Percentiles rank a stretch among this genome's conserved stretches.
These are phyloP conservation scores for Atlantisia rogersi DNA, from an alignment of 2,113 vertebrate species.

Conservation along the genomic window DNA sequence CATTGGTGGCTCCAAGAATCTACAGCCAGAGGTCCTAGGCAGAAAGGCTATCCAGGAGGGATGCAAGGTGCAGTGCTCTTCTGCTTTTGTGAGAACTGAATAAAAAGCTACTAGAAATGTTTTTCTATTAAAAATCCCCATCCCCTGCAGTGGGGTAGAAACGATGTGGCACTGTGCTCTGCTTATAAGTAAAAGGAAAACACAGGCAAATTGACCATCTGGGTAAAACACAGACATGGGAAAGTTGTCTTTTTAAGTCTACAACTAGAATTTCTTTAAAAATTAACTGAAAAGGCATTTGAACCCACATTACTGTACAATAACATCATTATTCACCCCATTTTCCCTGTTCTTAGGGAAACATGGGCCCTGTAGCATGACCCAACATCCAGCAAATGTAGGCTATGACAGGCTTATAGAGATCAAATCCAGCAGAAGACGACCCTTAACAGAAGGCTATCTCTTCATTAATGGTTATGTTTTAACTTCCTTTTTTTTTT, in stretches of 20 bases:
- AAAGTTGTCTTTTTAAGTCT: neutral
- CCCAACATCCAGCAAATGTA: neutral
- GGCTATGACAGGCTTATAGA: neutral
- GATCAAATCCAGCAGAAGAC: neutral
- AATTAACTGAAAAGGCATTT: neutral
- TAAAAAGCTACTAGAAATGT: neutral
- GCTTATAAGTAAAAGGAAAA: neutral
- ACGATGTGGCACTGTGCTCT: neutral
- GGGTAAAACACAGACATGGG: neutral
- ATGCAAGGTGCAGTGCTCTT: neutral
- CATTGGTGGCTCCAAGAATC: neutral
- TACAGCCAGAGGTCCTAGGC: neutral
- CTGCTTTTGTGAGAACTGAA: neutral
- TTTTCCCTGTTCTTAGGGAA: neutral
- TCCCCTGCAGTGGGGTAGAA: neutral
- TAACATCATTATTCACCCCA: neutral
- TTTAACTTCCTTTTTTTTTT: neutral
- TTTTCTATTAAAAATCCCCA: neutral
- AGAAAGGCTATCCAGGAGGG: neutral
- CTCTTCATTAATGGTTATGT: neutral
- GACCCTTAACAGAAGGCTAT: neutral
- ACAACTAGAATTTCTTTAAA: neutral
- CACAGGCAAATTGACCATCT: neutral
- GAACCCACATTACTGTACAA: neutral
- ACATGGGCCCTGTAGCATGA: neutral